Percentiles rank a stretch among this genome's conserved stretches.
These are phyloP conservation scores for Diogma glabrata DNA, from an alignment of 2,888 invertebrate species.

Conservation along the genomic window DNA sequence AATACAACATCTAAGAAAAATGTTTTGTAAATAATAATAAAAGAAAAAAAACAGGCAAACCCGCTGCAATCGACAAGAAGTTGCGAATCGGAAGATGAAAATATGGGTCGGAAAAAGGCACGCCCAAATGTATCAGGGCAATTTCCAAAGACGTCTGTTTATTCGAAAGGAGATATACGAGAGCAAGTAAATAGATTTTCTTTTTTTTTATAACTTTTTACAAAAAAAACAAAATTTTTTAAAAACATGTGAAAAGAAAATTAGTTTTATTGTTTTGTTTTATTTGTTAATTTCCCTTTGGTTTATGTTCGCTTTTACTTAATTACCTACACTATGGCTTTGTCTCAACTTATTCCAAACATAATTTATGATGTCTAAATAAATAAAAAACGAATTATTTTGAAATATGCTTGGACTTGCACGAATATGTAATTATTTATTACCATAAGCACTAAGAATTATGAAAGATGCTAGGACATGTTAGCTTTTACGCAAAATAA, in stretches of 20 bases:
- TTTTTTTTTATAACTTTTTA: background rate
- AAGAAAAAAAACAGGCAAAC: constrained; percentile 42
- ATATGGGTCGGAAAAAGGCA: constrained; percentile 56
- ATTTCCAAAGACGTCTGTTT: constrained; percentile 41
- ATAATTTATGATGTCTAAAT: no score
- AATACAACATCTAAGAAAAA: no score
- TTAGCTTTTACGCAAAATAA: no score
- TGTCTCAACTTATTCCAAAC: background rate
- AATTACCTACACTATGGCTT: background rate
- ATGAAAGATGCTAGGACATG: no score
- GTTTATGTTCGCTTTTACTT: no score
- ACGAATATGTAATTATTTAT: no score
- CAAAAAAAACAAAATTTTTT: background rate
- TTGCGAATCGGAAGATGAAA: constrained; percentile 74
- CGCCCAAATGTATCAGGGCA: constrained; percentile 41
- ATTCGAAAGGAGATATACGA: constrained; percentile 73
- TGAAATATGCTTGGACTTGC: no score
- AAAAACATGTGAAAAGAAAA: background rate
- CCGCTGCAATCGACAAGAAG: constrained; percentile 57
- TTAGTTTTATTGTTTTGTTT: background rate
- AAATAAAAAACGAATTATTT: no score
- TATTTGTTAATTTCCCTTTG: no score
- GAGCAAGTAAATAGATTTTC: constrained; percentile 48
- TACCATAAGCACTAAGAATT: no score
- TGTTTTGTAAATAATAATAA: constrained; percentile 16